A percentile compares a stretch with the other conserved stretches of the same genome.
phyloP scores from a whole-genome alignment of 2,113 vertebrate genomes.

The Labeo rohita region DNA sequence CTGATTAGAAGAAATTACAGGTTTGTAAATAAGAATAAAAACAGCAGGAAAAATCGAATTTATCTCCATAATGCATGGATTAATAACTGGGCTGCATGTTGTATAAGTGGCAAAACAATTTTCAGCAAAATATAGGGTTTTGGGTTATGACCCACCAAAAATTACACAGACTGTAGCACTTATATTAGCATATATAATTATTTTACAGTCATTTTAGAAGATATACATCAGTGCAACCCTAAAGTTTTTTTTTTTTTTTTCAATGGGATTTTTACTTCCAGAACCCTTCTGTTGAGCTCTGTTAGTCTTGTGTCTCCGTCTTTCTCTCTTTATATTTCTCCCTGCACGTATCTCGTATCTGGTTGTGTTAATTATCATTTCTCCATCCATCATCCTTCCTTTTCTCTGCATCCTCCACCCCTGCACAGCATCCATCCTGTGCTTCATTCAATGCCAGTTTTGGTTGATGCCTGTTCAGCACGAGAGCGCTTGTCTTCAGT shows the following conservation, averaged over 20 bases:
- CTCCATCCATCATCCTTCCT: not conserved
- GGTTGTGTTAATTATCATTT: not conserved
- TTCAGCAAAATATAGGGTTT: not conserved
- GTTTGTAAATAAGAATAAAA: not conserved
- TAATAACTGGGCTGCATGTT: not conserved
- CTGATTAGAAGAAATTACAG: not conserved
- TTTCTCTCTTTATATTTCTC: not conserved
- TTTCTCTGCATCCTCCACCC: not conserved
- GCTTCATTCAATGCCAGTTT: slow-evolving; percentile 30
- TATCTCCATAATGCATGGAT: not conserved
- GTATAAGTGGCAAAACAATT: not conserved
- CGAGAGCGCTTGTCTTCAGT: slow-evolving; percentile 3
- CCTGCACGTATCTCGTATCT: slow-evolving; percentile 19
- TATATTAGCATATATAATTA: not conserved
- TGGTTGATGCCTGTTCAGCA: slow-evolving; percentile 25
- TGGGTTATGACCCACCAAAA: not conserved
- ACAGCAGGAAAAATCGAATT: not conserved
- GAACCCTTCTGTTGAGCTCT: not conserved
- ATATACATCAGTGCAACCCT: too few relatives aligned
- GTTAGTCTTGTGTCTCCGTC: not conserved
- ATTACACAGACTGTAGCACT: not conserved
- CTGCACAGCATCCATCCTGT: not conserved
- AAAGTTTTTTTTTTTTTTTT: too few relatives aligned
- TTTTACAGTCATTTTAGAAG: not conserved
- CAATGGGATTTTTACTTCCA: not conserved